Percentiles rank a stretch among this genome's conserved stretches.
These are phyloP conservation scores for Cephus rjabovi DNA, from an alignment of 2,888 invertebrate species.

Conservation along the genomic window DNA sequence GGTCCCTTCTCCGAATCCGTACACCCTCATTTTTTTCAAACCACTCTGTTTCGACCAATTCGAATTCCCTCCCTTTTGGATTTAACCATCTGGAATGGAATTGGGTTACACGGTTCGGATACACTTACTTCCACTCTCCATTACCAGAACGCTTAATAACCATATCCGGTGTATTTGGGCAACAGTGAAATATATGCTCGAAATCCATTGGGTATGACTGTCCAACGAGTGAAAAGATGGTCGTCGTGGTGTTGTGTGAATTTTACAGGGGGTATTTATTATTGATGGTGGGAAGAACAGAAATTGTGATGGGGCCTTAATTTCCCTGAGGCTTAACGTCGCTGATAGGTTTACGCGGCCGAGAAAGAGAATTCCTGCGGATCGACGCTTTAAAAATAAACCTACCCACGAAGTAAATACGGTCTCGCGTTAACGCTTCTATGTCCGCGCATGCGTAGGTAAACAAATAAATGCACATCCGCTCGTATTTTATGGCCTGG, in stretches of 20 bases:
- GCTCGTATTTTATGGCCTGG: background rate
- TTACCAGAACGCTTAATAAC: background rate
- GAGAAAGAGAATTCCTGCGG: background rate
- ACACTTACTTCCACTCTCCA: background rate
- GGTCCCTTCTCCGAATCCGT: background rate
- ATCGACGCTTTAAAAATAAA: constrained; percentile 1
- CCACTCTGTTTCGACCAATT: background rate
- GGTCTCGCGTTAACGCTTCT: background rate
- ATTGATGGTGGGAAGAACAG: background rate
- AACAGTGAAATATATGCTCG: background rate
- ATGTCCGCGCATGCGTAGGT: constrained; percentile 4
- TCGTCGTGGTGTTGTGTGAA: background rate
- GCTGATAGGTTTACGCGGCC: background rate
- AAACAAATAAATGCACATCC: constrained; percentile 9
- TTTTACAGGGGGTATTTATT: background rate
- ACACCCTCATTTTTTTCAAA: background rate
- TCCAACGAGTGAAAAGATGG: background rate
- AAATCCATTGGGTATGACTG: background rate
- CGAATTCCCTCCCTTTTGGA: background rate
- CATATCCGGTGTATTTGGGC: background rate
- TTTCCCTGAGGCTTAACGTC: background rate
- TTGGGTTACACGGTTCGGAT: background rate
- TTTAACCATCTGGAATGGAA: background rate
- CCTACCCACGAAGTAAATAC: background rate
- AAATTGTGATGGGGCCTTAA: background rate